Evolutionary conservation across 2,888 invertebrate genomes (phyloP).

Genomic region (Anaspis maculata): DNA sequence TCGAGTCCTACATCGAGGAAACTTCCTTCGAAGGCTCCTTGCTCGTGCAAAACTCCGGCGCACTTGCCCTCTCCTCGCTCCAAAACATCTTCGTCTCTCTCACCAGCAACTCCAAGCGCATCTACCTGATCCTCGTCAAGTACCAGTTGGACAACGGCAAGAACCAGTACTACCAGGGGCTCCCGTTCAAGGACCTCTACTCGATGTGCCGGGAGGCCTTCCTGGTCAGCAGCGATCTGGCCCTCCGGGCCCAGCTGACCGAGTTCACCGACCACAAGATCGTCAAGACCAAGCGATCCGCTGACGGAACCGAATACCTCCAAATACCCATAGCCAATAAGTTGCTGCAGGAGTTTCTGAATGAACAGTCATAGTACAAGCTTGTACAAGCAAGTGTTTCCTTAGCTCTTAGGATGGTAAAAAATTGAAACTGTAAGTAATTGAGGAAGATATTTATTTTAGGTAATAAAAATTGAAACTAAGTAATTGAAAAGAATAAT

Average conservation of each 20-base stretch:
- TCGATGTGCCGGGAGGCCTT: conserved; percentile 79
- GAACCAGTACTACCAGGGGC: conserved; percentile 67
- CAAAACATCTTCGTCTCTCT: conserved; percentile 85
- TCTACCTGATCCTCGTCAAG: conserved; percentile 73
- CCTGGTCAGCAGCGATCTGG: conserved; percentile 86
- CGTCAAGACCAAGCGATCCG: conserved; percentile 68
- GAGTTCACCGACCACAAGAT: conserved; percentile 95
- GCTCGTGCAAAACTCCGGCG: conserved; percentile 69
- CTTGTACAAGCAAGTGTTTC: conserved; percentile 1
- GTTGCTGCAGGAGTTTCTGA: conserved; percentile 70
- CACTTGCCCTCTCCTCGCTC: conserved; percentile 74
- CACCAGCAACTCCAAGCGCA: conserved; percentile 78
- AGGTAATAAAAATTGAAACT: too few relatives aligned
- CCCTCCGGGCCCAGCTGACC: conserved; percentile 82
- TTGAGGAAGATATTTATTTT: conserved; percentile 2
- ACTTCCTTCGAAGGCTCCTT: conserved; percentile 79
- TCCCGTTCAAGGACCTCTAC: conserved; percentile 84
- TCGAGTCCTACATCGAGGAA: conserved; percentile 74
- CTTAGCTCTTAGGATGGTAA: neutral
- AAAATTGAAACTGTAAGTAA: neutral
- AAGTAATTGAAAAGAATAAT: too few relatives aligned
- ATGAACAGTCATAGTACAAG: conserved; percentile 42
- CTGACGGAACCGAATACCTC: conserved; percentile 76
- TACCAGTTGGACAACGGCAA: conserved; percentile 72
- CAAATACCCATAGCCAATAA: conserved; percentile 67